Conservation (phyloP, 2,113 vertebrate genomes). For the Xiphorhynchus elegans region DNA sequence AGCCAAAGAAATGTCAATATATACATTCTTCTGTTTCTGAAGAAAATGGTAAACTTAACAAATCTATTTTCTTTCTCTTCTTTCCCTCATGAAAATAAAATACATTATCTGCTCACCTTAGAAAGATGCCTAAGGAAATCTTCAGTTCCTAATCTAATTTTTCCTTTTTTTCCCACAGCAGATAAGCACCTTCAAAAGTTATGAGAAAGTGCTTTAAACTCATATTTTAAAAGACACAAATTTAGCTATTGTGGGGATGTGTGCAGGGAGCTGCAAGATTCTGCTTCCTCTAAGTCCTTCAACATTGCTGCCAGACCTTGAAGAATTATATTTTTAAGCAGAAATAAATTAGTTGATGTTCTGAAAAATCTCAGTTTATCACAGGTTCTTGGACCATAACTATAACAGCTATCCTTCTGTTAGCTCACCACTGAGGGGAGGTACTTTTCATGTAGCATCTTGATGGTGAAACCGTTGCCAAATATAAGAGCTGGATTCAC, state of each 20-base stretch:
- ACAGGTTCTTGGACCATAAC: not conserved
- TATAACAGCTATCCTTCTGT: not conserved
- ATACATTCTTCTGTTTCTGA: not conserved
- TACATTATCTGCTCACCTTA: not conserved
- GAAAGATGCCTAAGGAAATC: not conserved
- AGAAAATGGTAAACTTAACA: not conserved
- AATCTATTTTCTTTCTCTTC: not conserved
- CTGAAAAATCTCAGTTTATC: not conserved
- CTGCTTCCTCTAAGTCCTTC: not conserved
- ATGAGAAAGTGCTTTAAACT: not conserved
- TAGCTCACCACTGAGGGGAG: not conserved
- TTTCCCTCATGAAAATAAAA: not conserved
- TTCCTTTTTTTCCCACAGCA: not conserved
- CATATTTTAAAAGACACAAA: not conserved
- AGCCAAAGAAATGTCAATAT: not conserved
- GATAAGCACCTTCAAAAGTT: not conserved
- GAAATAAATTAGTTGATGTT: not conserved
- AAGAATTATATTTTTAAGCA: not conserved
- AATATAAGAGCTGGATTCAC: not conserved
- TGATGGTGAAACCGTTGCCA: not conserved
- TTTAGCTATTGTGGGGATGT: not conserved
- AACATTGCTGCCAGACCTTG: not conserved
- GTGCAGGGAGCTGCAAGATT: not conserved
- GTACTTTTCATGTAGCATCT: not conserved
- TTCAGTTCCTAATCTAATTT: conserved; percentile 1